Evolutionary conservation across 2,888 invertebrate species (phyloP).

Genomic region (Hemicrepidius hirtus): DNA sequence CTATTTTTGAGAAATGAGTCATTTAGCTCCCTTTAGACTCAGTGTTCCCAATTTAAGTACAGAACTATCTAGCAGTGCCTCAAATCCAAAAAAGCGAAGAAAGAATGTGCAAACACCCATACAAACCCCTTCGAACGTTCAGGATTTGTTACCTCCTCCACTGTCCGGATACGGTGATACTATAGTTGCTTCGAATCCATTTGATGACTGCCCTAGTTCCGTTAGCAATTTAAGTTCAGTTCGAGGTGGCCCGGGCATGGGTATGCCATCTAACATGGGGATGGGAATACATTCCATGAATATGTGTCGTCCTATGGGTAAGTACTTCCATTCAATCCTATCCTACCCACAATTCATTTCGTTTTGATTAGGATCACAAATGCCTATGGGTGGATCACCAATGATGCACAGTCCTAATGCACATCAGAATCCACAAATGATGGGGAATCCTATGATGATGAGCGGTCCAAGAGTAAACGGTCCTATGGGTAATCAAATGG

Average conservation of each 20-base stretch:
- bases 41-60: constrained; percentile 69
- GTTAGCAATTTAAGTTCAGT: constrained; percentile 69
- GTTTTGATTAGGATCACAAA: constrained; percentile 59
- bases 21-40: constrained; percentile 70
- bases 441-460: constrained; percentile 71
- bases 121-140: constrained; percentile 82
- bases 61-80: constrained; percentile 80
- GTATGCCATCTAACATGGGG: constrained; percentile 68
- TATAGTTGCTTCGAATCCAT: constrained; percentile 95
- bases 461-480: constrained; percentile 71
- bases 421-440: constrained; percentile 65
- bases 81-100: constrained; percentile 92
- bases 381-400: constrained; percentile 68
- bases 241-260: constrained; percentile 67
- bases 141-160: constrained; percentile 90
- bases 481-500: constrained; percentile 67
- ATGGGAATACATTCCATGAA: constrained; percentile 78
- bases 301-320: constrained; percentile 80
- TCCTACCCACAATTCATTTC: too few species aligned
- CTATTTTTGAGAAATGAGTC: constrained; percentile 65
- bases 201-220: constrained; percentile 88
- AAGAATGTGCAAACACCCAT: constrained; percentile 82
- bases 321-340: constrained; percentile 43
- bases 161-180: constrained; percentile 94
- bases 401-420: constrained; percentile 72